phyloP scores from a whole-genome alignment of 2,888 invertebrate species.

The Leptura quadrifasciata region DNA sequence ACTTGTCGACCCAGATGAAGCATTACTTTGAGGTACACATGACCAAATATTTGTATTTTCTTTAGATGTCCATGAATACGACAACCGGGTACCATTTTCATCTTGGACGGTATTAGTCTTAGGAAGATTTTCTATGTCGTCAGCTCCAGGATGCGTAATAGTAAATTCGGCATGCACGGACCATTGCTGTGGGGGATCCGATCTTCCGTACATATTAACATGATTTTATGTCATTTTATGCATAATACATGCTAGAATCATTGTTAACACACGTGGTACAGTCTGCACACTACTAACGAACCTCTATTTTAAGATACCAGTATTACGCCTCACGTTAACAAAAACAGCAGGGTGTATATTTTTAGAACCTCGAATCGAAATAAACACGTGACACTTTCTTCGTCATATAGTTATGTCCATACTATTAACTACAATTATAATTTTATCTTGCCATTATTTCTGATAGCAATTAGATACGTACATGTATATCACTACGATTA shows the following conservation, averaged over 20 bases:
- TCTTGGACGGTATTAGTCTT: conserved; percentile 71
- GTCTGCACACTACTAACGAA: conserved; percentile 26
- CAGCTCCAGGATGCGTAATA: conserved; percentile 75
- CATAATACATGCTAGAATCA: not conserved
- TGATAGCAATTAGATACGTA: not conserved
- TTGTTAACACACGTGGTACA: conserved; percentile 17
- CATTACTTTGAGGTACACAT: conserved; percentile 27
- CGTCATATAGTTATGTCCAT: not conserved
- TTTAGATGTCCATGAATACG: conserved; percentile 73
- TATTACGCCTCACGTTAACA: not conserved
- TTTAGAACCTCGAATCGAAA: conserved; percentile 45
- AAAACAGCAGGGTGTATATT: conserved; percentile 42
- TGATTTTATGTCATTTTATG: conserved; percentile 18
- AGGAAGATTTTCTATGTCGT: conserved; percentile 71
- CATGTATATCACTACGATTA: not conserved
- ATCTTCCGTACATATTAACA: conserved; percentile 52
- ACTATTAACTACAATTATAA: not conserved
- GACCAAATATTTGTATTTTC: conserved; percentile 46
- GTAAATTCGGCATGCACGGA: conserved; percentile 82
- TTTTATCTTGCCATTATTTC: not conserved
- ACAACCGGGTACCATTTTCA: conserved; percentile 76
- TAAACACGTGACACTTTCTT: not conserved
- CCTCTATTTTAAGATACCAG: not conserved
- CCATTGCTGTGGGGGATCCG: conserved; percentile 78
- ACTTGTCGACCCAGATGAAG: conserved; percentile 43